Evolutionary conservation across 2,888 invertebrate genomes (phyloP).

Genomic region (Eilema sororculum): DNA sequence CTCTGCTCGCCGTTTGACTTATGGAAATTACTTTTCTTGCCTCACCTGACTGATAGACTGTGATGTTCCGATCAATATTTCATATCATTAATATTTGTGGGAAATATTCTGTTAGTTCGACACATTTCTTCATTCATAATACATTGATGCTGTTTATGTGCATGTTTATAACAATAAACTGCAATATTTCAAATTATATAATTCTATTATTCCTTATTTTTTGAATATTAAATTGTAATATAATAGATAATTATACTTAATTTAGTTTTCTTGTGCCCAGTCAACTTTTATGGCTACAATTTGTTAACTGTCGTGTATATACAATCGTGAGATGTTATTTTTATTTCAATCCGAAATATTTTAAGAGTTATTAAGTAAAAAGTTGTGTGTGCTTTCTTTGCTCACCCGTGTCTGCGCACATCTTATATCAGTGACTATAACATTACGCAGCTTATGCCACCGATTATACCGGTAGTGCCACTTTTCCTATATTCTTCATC

Average conservation of each 20-base stretch:
- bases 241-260: not conserved
- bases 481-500: slow-evolving; percentile 54
- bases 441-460: slow-evolving; percentile 71
- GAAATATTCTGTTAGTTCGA: slow-evolving; percentile 33
- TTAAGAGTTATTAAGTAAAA: not conserved
- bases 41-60: slow-evolving; percentile 70
- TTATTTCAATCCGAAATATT: slow-evolving; percentile 4
- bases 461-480: slow-evolving; percentile 67
- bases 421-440: slow-evolving; percentile 80
- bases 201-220: not conserved
- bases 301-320: not conserved
- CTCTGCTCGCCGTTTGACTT: slow-evolving; percentile 81
- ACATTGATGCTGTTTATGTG: slow-evolving; percentile 10
- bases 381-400: slow-evolving; percentile 43
- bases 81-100: slow-evolving; percentile 47
- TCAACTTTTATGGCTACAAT: not conserved
- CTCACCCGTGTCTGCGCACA: slow-evolving; percentile 33
- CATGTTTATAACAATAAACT: not conserved
- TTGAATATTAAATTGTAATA: not conserved
- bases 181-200: not conserved
- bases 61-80: slow-evolving; percentile 61
- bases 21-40: slow-evolving; percentile 83
- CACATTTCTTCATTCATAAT: slow-evolving; percentile 14
- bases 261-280: not conserved
- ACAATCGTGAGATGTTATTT: not conserved